phyloP scores from a whole-genome alignment of 2,797 vertebrate genomes.

The Neomorphus geoffroyi region DNA sequence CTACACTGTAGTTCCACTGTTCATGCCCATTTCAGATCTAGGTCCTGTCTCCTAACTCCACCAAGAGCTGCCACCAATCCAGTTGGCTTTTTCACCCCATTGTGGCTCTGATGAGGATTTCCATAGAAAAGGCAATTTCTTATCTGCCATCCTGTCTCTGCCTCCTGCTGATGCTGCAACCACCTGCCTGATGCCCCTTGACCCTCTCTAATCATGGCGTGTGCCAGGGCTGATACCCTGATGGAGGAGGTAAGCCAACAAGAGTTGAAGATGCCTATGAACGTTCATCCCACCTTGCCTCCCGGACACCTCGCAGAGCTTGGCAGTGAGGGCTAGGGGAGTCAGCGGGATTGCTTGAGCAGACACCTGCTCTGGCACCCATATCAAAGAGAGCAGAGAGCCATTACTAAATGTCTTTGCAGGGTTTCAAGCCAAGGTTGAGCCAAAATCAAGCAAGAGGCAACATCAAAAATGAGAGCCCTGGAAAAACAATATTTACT shows the following conservation, averaged over 20 bases:
- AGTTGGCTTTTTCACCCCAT: neutral
- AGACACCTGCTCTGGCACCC: constrained; percentile 29
- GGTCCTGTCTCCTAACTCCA: neutral
- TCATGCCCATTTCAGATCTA: neutral
- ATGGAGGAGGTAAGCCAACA: neutral
- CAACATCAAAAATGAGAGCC: neutral
- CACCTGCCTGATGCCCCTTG: neutral
- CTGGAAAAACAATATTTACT: neutral
- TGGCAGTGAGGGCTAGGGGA: neutral
- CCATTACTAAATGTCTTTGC: neutral
- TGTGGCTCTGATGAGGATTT: neutral
- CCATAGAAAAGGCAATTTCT: neutral
- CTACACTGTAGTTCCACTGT: neutral
- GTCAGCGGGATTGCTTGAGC: neutral
- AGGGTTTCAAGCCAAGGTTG: constrained; percentile 22
- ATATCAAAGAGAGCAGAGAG: constrained; percentile 17
- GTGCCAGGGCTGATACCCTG: neutral
- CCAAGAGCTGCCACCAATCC: neutral
- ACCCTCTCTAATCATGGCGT: neutral
- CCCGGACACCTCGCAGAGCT: neutral
- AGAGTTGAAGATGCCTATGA: neutral
- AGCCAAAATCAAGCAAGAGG: neutral
- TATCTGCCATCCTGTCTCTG: neutral
- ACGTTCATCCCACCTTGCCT: neutral
- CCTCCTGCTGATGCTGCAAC: neutral